Evolutionary conservation across 2,797 vertebrate species (phyloP).

Genomic region (Chelidonichthys spinosus): DNA sequence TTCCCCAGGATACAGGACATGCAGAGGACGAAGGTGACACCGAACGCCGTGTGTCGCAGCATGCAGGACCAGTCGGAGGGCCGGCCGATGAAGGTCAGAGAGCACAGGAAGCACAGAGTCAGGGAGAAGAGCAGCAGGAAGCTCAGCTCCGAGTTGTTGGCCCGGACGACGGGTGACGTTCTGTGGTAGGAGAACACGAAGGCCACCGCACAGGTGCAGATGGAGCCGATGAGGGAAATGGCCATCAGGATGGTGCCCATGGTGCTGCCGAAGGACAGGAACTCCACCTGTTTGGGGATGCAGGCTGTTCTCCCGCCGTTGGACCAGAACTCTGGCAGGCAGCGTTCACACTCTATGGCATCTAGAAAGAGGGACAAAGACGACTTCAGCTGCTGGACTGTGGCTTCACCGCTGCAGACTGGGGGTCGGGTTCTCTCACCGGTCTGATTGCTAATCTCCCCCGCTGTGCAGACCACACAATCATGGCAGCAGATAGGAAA

Average conservation of each 20-base stretch:
- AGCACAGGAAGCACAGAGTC: constrained; percentile 86
- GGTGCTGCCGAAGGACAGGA: constrained; percentile 83
- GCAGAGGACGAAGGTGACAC: constrained; percentile 85
- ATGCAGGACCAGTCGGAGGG: constrained; percentile 87
- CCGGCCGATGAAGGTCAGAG: constrained; percentile 83
- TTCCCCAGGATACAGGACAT: constrained; percentile 86
- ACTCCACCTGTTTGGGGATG: constrained; percentile 84
- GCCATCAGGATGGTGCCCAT: constrained; percentile 80
- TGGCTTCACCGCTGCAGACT: constrained; percentile 4
- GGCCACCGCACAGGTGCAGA: constrained; percentile 75
- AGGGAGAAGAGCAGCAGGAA: constrained; percentile 86
- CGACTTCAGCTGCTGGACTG: constrained; percentile 1
- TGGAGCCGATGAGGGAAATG: constrained; percentile 81
- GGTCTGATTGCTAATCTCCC: constrained; percentile 88
- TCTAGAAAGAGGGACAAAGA: constrained; percentile 67
- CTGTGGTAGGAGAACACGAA: constrained; percentile 78
- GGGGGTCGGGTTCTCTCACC: constrained; percentile 63
- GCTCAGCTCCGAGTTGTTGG: constrained; percentile 87
- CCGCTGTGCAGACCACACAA: constrained; percentile 86
- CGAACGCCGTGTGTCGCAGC: constrained; percentile 84
- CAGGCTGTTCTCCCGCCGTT: constrained; percentile 79
- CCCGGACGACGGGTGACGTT: constrained; percentile 81
- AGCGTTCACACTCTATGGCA: constrained; percentile 84
- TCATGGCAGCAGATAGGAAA: constrained; percentile 88
- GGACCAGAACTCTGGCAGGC: constrained; percentile 86